Evolutionary conservation across 2,797 vertebrate species (phyloP).

Genomic region (Ataeniobius toweri): DNA sequence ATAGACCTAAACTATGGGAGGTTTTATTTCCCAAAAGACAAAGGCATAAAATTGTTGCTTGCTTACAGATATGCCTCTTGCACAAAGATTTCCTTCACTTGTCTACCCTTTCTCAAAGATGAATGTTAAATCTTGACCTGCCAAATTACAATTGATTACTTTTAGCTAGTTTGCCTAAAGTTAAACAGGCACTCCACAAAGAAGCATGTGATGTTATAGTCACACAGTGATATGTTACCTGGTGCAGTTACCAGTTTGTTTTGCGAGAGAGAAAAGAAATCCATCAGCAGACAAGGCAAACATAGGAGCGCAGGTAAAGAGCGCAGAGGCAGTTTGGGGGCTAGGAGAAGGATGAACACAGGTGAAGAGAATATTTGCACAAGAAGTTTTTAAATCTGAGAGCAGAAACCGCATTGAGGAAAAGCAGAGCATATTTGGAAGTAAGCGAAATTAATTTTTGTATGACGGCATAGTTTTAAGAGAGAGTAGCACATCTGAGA

Average conservation of each 20-base stretch:
- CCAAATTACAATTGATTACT: neutral
- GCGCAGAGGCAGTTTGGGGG: neutral
- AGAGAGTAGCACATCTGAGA: neutral
- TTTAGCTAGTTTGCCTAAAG: neutral
- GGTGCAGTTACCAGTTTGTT: neutral
- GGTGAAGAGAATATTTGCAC: neutral
- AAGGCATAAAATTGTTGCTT: neutral
- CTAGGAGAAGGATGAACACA: neutral
- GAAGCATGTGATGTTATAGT: neutral
- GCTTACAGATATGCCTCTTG: neutral
- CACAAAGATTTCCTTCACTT: neutral
- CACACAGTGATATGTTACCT: neutral
- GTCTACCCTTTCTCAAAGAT: neutral
- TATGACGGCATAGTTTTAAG: neutral
- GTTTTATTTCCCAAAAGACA: neutral
- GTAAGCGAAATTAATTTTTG: neutral
- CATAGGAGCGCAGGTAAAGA: neutral
- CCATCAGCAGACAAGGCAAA: neutral
- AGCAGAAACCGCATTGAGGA: neutral
- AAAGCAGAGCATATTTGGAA: neutral
- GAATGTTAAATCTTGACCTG: neutral
- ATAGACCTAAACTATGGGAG: slow-evolving; percentile 10
- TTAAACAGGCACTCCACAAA: neutral
- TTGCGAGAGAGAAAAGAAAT: neutral
- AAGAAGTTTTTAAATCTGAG: neutral